Base-by-base conservation (phyloP, 2,888 invertebrate species). In the Sminthurinus aureus region DNA sequence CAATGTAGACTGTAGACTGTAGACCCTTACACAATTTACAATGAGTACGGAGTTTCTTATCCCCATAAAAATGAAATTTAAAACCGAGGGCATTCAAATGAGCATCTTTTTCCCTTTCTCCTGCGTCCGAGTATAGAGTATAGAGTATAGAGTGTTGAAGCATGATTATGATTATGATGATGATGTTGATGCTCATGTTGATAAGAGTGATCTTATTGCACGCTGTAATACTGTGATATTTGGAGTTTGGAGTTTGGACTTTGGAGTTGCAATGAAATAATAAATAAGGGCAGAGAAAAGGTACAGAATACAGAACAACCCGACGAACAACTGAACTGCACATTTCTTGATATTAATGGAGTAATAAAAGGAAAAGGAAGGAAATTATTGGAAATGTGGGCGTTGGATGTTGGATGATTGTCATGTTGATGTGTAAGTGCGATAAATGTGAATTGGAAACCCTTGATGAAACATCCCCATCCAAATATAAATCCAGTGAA, bases 401-500 rank as follows among this genome's bases (percentile, higher is more conserved):
- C 71, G 71, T 71, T 71, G 8, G 15, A 71, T 71, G 26, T 26
- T 71, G 38, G 38, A 38, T 38, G 38, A 38, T 38, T 4, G 6
- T 38, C 3, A 38, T 38, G 38, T 4, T 38, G 38, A 38, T 38
- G 1, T 38, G 38, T 1, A 71, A 71, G 71, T 71, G 71, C 71
- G 71, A 71, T 71, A 71, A 71, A 71, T 71, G 24, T 24, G 71
- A 71, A 71, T 71, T 26, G 71, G 71, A 71, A 24, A 71, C 13
- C 24, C 12, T 71, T 22, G 22, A 11, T 71, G 20, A 38, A 38
- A 38, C 38, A 38, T 6, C 38, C 38, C 38, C 38, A 38, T 58
- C 13, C 22, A 24, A 71, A 24, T 22, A 0, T 0, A 71, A 22
- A 71, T 24, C 24, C 0, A 58, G 2, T 58, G 58, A 58, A 18